Percentiles rank a stretch among this genome's conserved stretches.
Conservation (phyloP, 2,113 vertebrate genomes). For the Chrysemys picta region DNA sequence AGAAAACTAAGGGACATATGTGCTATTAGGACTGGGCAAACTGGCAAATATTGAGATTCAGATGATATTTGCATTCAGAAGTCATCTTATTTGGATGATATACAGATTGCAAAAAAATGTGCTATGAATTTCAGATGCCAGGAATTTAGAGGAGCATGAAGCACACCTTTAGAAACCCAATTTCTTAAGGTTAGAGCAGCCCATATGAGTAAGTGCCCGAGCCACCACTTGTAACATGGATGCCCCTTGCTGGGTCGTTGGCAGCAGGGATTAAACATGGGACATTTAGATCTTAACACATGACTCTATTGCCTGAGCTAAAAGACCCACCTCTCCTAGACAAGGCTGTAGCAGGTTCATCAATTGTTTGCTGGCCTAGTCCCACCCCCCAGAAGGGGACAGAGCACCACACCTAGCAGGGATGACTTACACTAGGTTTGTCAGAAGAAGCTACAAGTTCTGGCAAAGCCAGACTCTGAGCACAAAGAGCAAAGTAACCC, state of each 20-base stretch:
- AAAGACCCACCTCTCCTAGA: neutral
- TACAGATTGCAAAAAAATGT: neutral
- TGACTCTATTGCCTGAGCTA: neutral
- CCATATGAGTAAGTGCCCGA: neutral
- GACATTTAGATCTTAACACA: neutral
- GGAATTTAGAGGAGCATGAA: neutral
- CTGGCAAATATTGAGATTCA: neutral
- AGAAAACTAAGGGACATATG: neutral
- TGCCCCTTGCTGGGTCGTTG: neutral
- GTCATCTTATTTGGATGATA: neutral
- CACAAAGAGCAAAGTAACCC: neutral
- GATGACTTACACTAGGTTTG: neutral
- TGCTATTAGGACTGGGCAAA: neutral
- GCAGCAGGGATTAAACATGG: neutral
- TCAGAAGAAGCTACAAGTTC: neutral
- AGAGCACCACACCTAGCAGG: neutral
- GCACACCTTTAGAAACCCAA: neutral
- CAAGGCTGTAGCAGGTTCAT: neutral
- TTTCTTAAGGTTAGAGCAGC: neutral
- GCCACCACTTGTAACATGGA: neutral
- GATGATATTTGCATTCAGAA: neutral
- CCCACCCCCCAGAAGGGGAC: neutral
- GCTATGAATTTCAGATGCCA: neutral
- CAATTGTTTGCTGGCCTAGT: neutral
- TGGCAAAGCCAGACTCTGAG: rapidly evolving